Percentiles rank a stretch among this genome's conserved stretches.
These are phyloP conservation scores for Eupithecia insigniata DNA, from an alignment of 2,888 invertebrate species.

Conservation along the genomic window DNA sequence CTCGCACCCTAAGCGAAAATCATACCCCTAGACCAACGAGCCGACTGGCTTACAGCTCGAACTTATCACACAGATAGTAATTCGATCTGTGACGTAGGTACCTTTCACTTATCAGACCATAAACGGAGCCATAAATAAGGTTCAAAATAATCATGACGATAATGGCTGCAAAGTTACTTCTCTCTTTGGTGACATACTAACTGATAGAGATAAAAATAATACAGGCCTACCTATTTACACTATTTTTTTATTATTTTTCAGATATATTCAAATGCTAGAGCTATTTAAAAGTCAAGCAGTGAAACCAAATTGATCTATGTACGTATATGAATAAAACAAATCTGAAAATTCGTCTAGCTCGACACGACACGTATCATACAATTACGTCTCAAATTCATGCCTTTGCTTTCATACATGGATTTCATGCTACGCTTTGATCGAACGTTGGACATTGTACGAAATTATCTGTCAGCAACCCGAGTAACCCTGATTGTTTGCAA, in stretches of 20 bases:
- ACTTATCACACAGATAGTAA: constrained; percentile 5
- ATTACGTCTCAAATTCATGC: no score
- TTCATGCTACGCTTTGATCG: background rate
- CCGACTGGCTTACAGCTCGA: constrained; percentile 42
- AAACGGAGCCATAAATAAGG: background rate
- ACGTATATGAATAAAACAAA: no score
- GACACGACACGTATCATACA: background rate
- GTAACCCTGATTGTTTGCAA: constrained; percentile 25
- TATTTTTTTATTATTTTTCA: no score
- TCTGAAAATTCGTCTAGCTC: background rate
- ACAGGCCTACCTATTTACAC: no score
- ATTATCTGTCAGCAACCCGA: constrained; percentile 7
- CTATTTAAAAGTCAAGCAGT: background rate
- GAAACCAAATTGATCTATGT: no score
- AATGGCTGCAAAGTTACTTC: background rate
- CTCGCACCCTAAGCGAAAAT: constrained; percentile 84
- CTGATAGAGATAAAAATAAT: no score
- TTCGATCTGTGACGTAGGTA: background rate
- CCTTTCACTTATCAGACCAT: constrained; percentile 8
- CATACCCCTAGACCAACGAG: constrained; percentile 84
- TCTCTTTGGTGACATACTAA: background rate
- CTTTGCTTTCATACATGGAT: no score
- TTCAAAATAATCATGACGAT: background rate
- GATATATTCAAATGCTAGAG: background rate
- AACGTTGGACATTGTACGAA: background rate